Base-by-base conservation (phyloP, 2,797 vertebrate genomes). In the Sebastes miniatus region DNA sequence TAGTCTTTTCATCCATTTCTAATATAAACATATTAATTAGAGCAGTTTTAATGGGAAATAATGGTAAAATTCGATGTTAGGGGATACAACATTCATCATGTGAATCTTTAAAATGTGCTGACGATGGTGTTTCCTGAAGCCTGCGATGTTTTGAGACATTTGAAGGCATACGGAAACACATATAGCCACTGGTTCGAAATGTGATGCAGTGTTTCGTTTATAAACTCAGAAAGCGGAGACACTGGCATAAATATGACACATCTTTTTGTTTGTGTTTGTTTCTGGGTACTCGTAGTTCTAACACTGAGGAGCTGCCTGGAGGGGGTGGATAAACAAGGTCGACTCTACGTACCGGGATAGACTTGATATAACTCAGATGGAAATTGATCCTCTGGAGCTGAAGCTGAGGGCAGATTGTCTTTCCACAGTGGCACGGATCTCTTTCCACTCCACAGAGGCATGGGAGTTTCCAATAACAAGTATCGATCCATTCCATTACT, bases 401-500 rank as follows among this genome's bases (percentile, higher is more conserved):
- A 56, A 83, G 78, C 81, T 34, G 9, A 73, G 79, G 73, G 24
- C 74, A 65, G 52, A 62, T 78, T 68, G 69, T 83, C 64, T 69
- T 29, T 68, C 72, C 69, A 50, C 39, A 4, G 67, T 18, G 61
- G 20, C 29, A 59, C 24, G 39, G 76, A 85, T 80, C 72, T 65
- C 57, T 72, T 77, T 69, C 47, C 73, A 80, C 34, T 76, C 64
- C 80, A 67, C 58, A 57, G 74, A 87, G 67, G 65, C 67, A 36
- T 61, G 4, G 52, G 72, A 64, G 77, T 78, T 78, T 88, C 88
- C 85, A 77, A 80, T 85, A 83, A 80, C 76, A 81, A 22, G 58
- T 77, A 89, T 80, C 74, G 87, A 90, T 81, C 81, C 69, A 25
- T 29, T 78, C 73, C 76, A 76, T 90, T 87, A 79, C 68, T 47